A percentile compares a stretch with the other conserved stretches of the same genome.
Conservation (phyloP, 2,888 invertebrate species). For the Cloeon dipterum region DNA sequence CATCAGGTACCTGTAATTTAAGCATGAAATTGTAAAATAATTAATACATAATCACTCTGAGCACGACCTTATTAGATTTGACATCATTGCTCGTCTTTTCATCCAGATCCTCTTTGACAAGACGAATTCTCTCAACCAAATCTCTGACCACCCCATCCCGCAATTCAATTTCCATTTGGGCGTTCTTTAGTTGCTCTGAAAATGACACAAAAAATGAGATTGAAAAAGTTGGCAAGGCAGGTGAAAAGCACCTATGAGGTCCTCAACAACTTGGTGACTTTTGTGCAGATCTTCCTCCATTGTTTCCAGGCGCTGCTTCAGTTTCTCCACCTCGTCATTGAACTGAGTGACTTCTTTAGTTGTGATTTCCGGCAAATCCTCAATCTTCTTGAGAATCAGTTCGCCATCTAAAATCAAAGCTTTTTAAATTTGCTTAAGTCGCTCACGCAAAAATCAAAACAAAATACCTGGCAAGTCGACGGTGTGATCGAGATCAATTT, state of each 20-base stretch:
- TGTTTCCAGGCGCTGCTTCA: constrained; percentile 15
- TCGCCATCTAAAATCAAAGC: constrained; percentile 16
- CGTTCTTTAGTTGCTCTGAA: constrained; percentile 14
- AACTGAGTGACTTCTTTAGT: constrained; percentile 7
- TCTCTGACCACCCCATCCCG: constrained; percentile 2
- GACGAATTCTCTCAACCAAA: constrained; percentile 6
- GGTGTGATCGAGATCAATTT: too few species aligned
- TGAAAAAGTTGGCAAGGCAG: too few species aligned
- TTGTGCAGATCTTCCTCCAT: constrained; percentile 17
- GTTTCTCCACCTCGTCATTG: constrained; percentile 10
- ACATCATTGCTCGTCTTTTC: constrained; percentile 1
- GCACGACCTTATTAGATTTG: neutral
- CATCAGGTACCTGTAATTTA: too few species aligned
- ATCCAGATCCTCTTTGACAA: constrained; percentile 6
- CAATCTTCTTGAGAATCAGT: constrained; percentile 8
- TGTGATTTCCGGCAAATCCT: constrained; percentile 6
- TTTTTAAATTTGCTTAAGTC: too few species aligned
- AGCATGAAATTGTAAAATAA: too few species aligned
- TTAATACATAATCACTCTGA: too few species aligned
- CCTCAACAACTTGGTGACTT: too few species aligned
- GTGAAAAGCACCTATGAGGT: too few species aligned
- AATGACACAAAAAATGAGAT: constrained; percentile 5
- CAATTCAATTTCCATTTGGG: constrained; percentile 5
- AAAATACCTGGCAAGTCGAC: too few species aligned
- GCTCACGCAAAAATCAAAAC: too few species aligned